phyloP scores from a whole-genome alignment of 2,797 vertebrate species.

The Hemitrygon akajei region DNA sequence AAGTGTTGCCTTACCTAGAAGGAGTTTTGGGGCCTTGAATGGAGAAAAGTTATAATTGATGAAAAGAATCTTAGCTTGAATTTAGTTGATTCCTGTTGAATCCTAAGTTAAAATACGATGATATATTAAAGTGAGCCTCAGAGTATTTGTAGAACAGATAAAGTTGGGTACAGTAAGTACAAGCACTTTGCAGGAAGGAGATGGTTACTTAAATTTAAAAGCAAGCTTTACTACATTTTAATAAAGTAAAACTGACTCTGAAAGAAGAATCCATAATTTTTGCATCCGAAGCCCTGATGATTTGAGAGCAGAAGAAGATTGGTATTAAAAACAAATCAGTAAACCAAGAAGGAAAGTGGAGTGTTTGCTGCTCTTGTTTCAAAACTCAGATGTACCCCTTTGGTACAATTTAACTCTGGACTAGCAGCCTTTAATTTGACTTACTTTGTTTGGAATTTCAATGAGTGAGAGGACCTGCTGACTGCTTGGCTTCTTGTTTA shows the following conservation, averaged over 20 bases:
- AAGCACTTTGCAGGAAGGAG: neutral
- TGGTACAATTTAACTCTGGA: neutral
- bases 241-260: neutral
- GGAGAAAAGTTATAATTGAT: neutral
- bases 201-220: neutral
- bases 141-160: neutral
- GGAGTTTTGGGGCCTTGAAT: too few relatives aligned
- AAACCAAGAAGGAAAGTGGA: neutral
- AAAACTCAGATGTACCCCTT: neutral
- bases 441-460: neutral
- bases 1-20: too few relatives aligned
- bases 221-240: neutral
- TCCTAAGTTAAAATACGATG: neutral
- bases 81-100: neutral
- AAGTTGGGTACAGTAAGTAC: neutral
- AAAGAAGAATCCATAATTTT: neutral
- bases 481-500: neutral
- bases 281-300: neutral
- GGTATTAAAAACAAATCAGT: neutral
- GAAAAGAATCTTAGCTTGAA: neutral
- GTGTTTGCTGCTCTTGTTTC: neutral
- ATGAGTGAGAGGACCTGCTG: neutral
- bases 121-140: neutral
- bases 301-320: neutral
- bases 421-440: neutral